Conservation (phyloP, 2,797 vertebrate genomes). For the Myotis planiceps region DNA sequence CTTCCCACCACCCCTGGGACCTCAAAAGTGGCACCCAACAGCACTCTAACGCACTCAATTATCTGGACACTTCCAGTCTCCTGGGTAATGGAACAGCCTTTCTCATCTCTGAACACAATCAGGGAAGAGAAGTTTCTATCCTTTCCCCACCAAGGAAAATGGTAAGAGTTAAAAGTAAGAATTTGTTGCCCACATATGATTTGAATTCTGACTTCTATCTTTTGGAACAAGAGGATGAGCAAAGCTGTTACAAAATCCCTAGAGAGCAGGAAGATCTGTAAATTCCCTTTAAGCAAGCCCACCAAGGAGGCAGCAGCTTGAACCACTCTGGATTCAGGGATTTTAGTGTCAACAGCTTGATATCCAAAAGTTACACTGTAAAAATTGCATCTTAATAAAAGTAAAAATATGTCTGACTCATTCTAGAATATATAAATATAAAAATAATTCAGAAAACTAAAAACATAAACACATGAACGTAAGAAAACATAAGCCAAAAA, state of each 20-base stretch:
- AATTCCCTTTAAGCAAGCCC: conserved; percentile 37
- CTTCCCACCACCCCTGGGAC: neutral
- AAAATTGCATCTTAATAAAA: conserved; percentile 59
- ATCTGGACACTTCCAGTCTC: conserved; percentile 17
- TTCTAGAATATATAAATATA: conserved; percentile 57
- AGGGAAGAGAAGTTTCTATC: neutral
- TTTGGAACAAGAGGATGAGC: conserved; percentile 44
- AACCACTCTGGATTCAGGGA: conserved; percentile 45
- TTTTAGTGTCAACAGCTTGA: conserved; percentile 44
- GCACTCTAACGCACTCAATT: conserved; percentile 1
- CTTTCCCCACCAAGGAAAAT: neutral
- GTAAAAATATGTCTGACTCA: conserved; percentile 49
- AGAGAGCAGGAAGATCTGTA: conserved; percentile 39
- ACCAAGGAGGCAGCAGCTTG: conserved; percentile 13
- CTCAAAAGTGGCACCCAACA: neutral
- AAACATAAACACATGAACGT: conserved; percentile 53
- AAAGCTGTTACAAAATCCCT: conserved; percentile 72
- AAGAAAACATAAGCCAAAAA: conserved; percentile 61
- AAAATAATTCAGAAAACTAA: conserved; percentile 69
- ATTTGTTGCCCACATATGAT: conserved; percentile 3
- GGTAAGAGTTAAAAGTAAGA: conserved; percentile 45
- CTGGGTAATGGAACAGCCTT: conserved; percentile 63
- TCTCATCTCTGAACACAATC: conserved; percentile 41
- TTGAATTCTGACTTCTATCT: conserved; percentile 54
- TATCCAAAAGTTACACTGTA: conserved; percentile 41